phyloP scores from a whole-genome alignment of 2,888 invertebrate genomes.

The Heliconius aoede region DNA sequence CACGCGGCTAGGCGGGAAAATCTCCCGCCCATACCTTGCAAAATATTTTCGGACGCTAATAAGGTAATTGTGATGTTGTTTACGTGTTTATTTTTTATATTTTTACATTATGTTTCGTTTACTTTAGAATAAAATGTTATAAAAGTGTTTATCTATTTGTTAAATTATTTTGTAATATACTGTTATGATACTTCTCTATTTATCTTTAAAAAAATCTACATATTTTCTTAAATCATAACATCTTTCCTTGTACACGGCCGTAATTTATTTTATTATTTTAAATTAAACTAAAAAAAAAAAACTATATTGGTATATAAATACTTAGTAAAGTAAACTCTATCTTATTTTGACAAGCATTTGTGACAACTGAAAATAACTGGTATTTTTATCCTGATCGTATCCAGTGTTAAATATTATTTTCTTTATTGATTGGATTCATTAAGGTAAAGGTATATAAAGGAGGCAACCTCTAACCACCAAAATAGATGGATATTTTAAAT shows the following conservation, averaged over 20 bases:
- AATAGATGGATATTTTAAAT: neutral
- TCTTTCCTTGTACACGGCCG: neutral
- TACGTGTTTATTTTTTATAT: neutral
- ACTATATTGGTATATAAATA: no score
- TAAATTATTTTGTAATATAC: no score
- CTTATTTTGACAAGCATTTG: no score
- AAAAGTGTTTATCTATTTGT: neutral
- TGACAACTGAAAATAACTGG: neutral
- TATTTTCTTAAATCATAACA: neutral
- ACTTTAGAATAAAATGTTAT: neutral
- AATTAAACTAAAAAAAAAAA: neutral
- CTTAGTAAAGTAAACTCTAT: no score
- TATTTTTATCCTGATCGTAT: no score
- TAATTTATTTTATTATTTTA: neutral
- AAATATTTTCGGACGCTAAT: conserved; percentile 84
- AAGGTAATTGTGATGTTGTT: conserved; percentile 65
- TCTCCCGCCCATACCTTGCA: conserved; percentile 78
- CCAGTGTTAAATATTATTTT: neutral
- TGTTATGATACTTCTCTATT: neutral
- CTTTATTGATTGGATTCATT: neutral
- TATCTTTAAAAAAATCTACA: neutral
- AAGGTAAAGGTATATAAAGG: neutral
- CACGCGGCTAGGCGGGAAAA: conserved; percentile 78
- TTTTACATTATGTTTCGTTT: neutral
- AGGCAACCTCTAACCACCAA: neutral